These are phyloP conservation scores for Manduca sexta DNA, from an alignment of 1,140 invertebrate genomes.

Conservation along the genomic window DNA sequence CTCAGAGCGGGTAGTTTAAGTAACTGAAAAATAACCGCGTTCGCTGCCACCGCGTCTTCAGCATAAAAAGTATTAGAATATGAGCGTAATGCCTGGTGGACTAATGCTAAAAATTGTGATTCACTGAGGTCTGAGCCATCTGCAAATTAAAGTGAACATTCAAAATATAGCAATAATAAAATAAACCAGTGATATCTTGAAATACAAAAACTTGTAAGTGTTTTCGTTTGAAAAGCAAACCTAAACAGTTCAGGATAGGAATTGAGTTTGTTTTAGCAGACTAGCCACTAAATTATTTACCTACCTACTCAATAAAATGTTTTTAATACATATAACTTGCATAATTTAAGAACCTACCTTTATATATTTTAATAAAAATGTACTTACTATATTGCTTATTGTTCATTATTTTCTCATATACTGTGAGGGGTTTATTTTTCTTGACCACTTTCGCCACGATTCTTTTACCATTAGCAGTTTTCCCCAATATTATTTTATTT, in stretches of 20 bases:
- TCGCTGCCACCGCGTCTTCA: conserved; percentile 27
- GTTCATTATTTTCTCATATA: background rate
- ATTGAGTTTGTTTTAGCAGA: no score
- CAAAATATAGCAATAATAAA: no score
- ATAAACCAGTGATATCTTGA: no score
- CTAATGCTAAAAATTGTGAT: conserved; percentile 23
- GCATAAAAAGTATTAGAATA: conserved; percentile 4
- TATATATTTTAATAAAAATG: no score
- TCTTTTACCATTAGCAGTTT: conserved; percentile 25
- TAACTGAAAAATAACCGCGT: conserved; percentile 32
- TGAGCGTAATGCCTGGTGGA: conserved; percentile 20
- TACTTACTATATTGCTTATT: conserved; percentile 6
- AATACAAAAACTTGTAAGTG: no score
- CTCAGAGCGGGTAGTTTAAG: conserved; percentile 36
- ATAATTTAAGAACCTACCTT: no score
- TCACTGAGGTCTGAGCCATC: conserved; percentile 17
- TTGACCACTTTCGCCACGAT: conserved; percentile 20
- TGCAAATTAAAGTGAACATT: conserved; percentile 13
- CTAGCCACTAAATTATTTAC: no score
- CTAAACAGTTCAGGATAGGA: no score
- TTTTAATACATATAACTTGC: no score
- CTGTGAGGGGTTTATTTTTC: background rate
- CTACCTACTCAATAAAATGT: no score
- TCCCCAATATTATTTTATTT: conserved; percentile 26
- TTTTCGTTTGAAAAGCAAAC: no score